Evolutionary conservation across 2,888 invertebrate genomes (phyloP).

Genomic region (Leptopilina drosophilae): DNA sequence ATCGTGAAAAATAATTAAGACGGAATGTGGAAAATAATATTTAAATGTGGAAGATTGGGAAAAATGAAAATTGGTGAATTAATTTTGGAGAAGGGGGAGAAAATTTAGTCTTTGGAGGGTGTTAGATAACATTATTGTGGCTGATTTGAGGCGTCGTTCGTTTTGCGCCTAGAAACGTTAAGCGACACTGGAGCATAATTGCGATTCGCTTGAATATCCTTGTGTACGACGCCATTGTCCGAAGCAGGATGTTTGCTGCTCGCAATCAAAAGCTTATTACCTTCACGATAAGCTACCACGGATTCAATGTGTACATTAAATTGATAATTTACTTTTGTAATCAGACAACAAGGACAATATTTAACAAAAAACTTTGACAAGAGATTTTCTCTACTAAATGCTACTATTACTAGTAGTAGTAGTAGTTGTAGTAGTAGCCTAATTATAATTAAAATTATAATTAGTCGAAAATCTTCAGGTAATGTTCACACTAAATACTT

Average conservation of each 20-base stretch:
- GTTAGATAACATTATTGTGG: slow-evolving; percentile 53
- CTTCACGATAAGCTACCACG: slow-evolving; percentile 60
- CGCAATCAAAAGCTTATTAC: slow-evolving; percentile 61
- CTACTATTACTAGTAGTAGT: too few relatives aligned
- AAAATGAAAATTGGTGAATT: too few relatives aligned
- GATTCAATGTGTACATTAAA: slow-evolving; percentile 61
- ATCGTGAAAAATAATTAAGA: too few relatives aligned
- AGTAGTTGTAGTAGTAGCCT: too few relatives aligned
- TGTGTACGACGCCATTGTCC: slow-evolving; percentile 59
- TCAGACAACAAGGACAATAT: not conserved
- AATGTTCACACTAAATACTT: too few relatives aligned
- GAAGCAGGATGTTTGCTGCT: slow-evolving; percentile 57
- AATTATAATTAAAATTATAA: too few relatives aligned
- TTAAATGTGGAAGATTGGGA: too few relatives aligned
- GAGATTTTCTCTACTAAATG: too few relatives aligned
- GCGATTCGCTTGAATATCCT: slow-evolving; percentile 59
- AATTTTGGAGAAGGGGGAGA: not conserved
- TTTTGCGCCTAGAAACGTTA: slow-evolving; percentile 53
- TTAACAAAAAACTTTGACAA: too few relatives aligned
- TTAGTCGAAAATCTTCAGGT: too few relatives aligned
- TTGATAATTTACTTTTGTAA: slow-evolving; percentile 52
- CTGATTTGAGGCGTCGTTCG: slow-evolving; percentile 54
- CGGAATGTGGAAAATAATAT: too few relatives aligned
- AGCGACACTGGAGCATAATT: slow-evolving; percentile 62
- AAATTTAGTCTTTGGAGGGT: not conserved